Evolutionary conservation across 2,888 invertebrate genomes (phyloP), one percentile per base, ranked within the genome.

Genomic region (Alsophila aescularia): DNA sequence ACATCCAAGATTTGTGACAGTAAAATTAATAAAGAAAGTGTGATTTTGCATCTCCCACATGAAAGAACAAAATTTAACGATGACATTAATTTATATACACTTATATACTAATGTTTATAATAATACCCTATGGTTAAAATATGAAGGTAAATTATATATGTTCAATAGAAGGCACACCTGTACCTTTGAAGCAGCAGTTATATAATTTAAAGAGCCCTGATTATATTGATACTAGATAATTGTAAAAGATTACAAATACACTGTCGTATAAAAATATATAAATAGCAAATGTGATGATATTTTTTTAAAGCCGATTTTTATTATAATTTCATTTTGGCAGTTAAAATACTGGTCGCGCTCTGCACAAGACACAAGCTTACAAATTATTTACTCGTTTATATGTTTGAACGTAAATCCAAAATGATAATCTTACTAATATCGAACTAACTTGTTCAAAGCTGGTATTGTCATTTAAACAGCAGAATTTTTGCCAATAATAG

Each of bases 401-500:
- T 51, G 24, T 31, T 9, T 39, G 12, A 43, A 48, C 41, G 31
- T 42, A 18, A 32, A 40, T 21, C 36, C 29, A 48, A 52, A 16
- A 41, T 9, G 16, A 43, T 35, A 45, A 32, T 10, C 29, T 47
- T 12, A 32, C 29, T 48, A 12, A 37, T n/a, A n/a, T n/a, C n/a
- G n/a, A n/a, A n/a, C n/a, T n/a, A n/a, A n/a, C n/a, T n/a, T n/a
- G n/a, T n/a, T n/a, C n/a, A n/a, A n/a, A n/a, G n/a, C n/a, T n/a
- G n/a, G n/a, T n/a, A 43, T 47, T 48, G 12, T 21, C 45, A 37
- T 67, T 85, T 93, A 96, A 70, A 97, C 97, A 48, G 97, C 96
- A n/a, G 97, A 97, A 83, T 97, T 96, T 90, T 97, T 97, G 69
- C 97, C 97, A 75, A 97, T 96, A 70, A 96, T 94, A 70, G 95